Evolutionary conservation across 2,888 invertebrate species (phyloP).

Genomic region (Hyposoter didymator): DNA sequence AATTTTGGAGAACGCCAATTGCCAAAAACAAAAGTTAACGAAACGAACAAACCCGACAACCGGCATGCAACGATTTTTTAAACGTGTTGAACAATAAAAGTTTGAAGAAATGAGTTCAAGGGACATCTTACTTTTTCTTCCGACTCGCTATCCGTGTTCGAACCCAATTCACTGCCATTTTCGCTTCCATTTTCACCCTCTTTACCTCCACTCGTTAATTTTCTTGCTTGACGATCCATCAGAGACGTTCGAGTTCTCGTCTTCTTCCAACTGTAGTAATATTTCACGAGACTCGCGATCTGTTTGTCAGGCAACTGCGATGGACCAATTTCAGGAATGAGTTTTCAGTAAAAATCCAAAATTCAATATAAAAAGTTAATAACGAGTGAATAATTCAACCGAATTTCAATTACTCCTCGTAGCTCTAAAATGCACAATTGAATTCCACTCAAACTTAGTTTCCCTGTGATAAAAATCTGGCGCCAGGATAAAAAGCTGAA

Average conservation of each 20-base stretch:
- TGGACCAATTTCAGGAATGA: conserved; percentile 51
- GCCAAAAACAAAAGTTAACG: conserved; percentile 53
- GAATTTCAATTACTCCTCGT: not conserved
- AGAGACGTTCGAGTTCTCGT: conserved; percentile 95
- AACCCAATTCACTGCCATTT: conserved; percentile 92
- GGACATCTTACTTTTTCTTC: conserved; percentile 92
- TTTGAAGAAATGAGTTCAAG: not conserved
- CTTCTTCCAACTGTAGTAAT: conserved; percentile 99
- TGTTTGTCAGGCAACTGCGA: conserved; percentile 97
- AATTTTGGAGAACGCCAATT: conserved; percentile 5
- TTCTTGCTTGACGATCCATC: conserved; percentile 94
- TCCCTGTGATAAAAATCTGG: not conserved
- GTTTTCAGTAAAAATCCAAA: not conserved
- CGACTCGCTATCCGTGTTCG: conserved; percentile 94
- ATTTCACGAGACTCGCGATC: conserved; percentile 97
- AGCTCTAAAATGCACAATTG: not conserved
- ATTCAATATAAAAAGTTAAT: not conserved
- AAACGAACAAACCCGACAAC: conserved; percentile 52
- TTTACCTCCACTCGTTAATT: conserved; percentile 89
- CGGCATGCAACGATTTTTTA: conserved; percentile 46
- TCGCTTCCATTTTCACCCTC: conserved; percentile 90
- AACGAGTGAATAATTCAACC: not conserved
- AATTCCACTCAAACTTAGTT: not conserved
- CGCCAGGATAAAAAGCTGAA: conserved; percentile 11
- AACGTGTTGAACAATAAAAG: not conserved